Conservation (phyloP, 2,888 invertebrate species). For the Epicampocera succincta region DNA sequence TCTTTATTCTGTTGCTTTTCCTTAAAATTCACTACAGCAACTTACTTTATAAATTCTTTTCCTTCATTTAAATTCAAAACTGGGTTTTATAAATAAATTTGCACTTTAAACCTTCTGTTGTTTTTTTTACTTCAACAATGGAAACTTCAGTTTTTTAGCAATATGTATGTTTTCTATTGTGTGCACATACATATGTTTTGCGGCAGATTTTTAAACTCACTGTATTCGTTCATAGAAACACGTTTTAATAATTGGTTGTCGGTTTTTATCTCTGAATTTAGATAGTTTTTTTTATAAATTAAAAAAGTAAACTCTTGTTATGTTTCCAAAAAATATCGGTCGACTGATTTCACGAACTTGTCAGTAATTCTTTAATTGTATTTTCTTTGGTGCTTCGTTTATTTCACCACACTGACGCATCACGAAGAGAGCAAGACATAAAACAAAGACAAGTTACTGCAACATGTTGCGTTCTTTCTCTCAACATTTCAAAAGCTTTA, state of each 20-base stretch:
- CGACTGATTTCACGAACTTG: slow-evolving; percentile 67
- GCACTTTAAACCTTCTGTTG: slow-evolving; percentile 48
- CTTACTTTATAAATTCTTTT: slow-evolving; percentile 2
- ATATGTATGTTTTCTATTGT: neutral
- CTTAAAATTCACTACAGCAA: slow-evolving; percentile 27
- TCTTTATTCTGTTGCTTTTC: slow-evolving; percentile 24
- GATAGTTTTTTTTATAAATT: slow-evolving; percentile 5
- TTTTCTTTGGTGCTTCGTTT: slow-evolving; percentile 31
- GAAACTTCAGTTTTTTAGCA: neutral
- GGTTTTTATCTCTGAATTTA: slow-evolving; percentile 10
- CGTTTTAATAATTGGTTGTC: slow-evolving; percentile 18
- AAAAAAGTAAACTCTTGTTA: slow-evolving; percentile 32
- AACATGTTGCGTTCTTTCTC: slow-evolving; percentile 19
- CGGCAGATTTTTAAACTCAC: slow-evolving; percentile 40
- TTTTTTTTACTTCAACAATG: neutral
- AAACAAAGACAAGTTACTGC: slow-evolving; percentile 14
- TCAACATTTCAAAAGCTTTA: neutral
- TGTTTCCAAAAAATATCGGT: slow-evolving; percentile 69
- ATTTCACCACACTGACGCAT: slow-evolving; percentile 60
- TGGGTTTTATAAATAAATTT: slow-evolving; percentile 37
- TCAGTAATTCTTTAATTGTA: slow-evolving; percentile 44
- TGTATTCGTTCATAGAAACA: slow-evolving; percentile 28
- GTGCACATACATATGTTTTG: too few species aligned
- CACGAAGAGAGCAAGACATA: slow-evolving; percentile 17
- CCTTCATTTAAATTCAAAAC: neutral